phyloP scores from a whole-genome alignment of 2,113 vertebrate species.

The Mormoops blainvillei region DNA sequence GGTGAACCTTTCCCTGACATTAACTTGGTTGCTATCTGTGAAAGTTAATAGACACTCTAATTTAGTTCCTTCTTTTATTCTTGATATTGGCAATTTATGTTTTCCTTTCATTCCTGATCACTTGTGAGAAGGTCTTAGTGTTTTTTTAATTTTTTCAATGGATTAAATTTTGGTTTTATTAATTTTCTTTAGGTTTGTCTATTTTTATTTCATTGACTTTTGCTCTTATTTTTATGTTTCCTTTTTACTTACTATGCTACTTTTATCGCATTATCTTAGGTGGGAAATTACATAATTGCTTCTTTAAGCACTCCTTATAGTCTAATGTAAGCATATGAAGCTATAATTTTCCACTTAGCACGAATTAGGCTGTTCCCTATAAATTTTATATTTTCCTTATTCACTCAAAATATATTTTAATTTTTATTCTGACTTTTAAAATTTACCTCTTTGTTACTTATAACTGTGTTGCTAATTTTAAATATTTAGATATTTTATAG shows the following conservation, averaged over 20 bases:
- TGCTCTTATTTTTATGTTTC: too few species aligned
- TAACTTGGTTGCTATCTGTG: not conserved
- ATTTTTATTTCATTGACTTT: too few species aligned
- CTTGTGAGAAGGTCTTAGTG: not conserved
- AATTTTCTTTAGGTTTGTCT: too few species aligned
- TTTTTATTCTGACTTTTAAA: not conserved
- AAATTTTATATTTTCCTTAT: not conserved
- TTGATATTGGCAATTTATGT: not conserved
- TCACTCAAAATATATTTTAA: too few species aligned
- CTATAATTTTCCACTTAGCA: not conserved
- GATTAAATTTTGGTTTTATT: too few species aligned
- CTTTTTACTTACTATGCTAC: too few species aligned
- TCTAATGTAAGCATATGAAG: not conserved
- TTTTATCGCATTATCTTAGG: too few species aligned
- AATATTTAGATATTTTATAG: not conserved
- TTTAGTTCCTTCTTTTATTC: not conserved
- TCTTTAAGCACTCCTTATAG: not conserved
- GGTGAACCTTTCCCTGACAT: not conserved
- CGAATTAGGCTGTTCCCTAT: not conserved
- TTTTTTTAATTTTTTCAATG: too few species aligned
- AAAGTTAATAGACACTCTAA: not conserved
- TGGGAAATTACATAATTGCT: not conserved
- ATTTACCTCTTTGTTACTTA: not conserved
- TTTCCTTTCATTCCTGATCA: not conserved
- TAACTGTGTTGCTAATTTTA: not conserved